Base-by-base conservation (phyloP, 2,888 invertebrate genomes). In the Drosophila villosipedis region DNA sequence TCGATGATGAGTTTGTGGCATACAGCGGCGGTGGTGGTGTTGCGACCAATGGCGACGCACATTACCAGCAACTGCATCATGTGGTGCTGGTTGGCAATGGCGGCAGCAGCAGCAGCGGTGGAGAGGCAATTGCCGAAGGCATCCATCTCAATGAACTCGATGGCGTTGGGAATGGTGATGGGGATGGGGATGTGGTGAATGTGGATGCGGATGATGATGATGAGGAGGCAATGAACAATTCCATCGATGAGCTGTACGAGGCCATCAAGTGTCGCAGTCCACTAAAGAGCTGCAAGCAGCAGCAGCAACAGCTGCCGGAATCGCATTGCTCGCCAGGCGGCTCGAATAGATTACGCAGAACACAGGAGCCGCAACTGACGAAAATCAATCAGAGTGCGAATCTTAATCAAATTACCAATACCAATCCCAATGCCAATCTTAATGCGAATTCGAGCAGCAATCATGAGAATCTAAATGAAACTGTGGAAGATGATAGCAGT, bases 161-260 rank as follows among this genome's bases (percentile, higher is more conserved):
- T n/a, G 65, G 31, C 12, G 31, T 33, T 37, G 41, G 86, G 53
- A 79, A 73, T 2, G 73, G 64, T 2, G 65, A 74, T 39, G 82
- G 80, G 31, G 75, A 73, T 16, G 76, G 78, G 16, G 80, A 87
- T 33, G 85, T 16, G 47, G 2, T 47, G 47, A 47, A 5, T 16
- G 71, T 76, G n/a, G 84, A 86, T 43, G 82, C 78, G 30, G 80
- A 73, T 16, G 76, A 83, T 22, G 86, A 89, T 30, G 85, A 89
- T 47, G 80, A 70, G 25, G 81, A 82, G 61, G 86, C 84, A 30
- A 91, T 92, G 69, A 92, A 93, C 60, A 86, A 91, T 31, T 93
- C 94, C 14, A 93, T 96, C 59, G 96, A 96, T 85, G 96, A 96
- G 89, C 93, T 96, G 12, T 96, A 96, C 90, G 95, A 96, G 81